These are phyloP conservation scores for Drosophila nigromelanica DNA, from an alignment of 1,140 invertebrate species.

Conservation along the genomic window DNA sequence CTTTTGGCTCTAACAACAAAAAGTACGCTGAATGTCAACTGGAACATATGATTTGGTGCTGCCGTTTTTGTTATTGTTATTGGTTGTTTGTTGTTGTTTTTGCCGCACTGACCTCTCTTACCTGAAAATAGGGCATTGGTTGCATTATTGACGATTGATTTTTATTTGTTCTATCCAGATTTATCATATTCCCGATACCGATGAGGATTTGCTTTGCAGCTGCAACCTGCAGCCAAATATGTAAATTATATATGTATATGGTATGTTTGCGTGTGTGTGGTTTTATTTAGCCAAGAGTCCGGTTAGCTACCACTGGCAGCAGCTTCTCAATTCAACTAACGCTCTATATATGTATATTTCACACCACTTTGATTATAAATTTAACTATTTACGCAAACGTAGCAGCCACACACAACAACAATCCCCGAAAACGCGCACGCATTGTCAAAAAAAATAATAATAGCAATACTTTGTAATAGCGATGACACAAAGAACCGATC, in stretches of 20 bases:
- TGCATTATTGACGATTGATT: conserved; percentile 63
- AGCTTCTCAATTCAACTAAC: neutral
- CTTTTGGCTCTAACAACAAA: conserved; percentile 23
- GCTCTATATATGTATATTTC: conserved; percentile 1
- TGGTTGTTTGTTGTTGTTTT: neutral
- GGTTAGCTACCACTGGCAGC: conserved; percentile 14
- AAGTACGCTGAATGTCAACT: conserved; percentile 20
- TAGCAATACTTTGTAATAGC: conserved; percentile 32
- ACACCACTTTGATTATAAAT: conserved; percentile 4
- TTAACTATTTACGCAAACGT: conserved; percentile 26
- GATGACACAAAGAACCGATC: conserved; percentile 18
- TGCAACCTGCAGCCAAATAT: conserved; percentile 43
- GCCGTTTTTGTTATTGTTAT: conserved; percentile 5
- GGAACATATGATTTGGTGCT: conserved; percentile 24
- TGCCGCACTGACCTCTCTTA: conserved; percentile 35
- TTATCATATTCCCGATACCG: conserved; percentile 36
- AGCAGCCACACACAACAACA: conserved; percentile 14
- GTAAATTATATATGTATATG: conserved; percentile 12
- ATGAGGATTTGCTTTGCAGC: conserved; percentile 25
- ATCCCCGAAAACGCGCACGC: conserved; percentile 40
- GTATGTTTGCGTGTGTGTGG: conserved; percentile 1
- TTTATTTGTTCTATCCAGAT: conserved; percentile 48
- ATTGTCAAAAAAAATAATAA: conserved; percentile 39
- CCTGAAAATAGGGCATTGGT: conserved; percentile 51
- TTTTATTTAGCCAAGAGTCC: conserved; percentile 23